Percentiles rank a stretch among this genome's conserved stretches.
Conservation (phyloP, 2,113 vertebrate genomes). For the Ctenodactylus gundi region DNA sequence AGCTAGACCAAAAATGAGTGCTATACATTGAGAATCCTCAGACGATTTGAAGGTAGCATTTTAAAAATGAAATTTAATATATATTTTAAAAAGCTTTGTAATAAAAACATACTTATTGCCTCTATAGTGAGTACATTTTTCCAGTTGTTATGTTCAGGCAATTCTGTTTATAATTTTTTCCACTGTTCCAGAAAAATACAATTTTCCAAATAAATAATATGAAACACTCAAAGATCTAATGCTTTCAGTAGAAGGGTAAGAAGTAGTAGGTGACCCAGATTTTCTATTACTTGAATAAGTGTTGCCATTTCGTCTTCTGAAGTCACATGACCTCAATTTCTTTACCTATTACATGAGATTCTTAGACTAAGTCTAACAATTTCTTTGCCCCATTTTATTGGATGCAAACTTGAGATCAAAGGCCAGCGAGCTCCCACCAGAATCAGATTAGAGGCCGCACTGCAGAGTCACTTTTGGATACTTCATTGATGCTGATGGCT, state of each 20-base stretch:
- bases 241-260: background rate
- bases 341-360: background rate
- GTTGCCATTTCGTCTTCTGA: background rate
- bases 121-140: background rate
- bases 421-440: background rate
- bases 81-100: background rate
- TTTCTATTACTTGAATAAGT: background rate
- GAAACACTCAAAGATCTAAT: background rate
- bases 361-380: background rate
- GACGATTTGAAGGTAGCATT: background rate
- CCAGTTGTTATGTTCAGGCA: background rate
- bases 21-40: background rate
- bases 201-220: conserved; percentile 33
- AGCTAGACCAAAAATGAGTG: background rate
- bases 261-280: background rate
- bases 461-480: background rate
- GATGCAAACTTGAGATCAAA: background rate
- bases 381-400: background rate
- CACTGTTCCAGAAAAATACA: background rate
- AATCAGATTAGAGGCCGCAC: conserved; percentile 11
- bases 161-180: background rate
- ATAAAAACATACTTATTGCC: background rate
- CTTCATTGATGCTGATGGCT: background rate
- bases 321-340: background rate
- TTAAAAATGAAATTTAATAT: background rate